Percentiles rank a stretch among this genome's conserved stretches.
These are phyloP conservation scores for Sebastes minor DNA, from an alignment of 2,797 vertebrate genomes.

Conservation along the genomic window DNA sequence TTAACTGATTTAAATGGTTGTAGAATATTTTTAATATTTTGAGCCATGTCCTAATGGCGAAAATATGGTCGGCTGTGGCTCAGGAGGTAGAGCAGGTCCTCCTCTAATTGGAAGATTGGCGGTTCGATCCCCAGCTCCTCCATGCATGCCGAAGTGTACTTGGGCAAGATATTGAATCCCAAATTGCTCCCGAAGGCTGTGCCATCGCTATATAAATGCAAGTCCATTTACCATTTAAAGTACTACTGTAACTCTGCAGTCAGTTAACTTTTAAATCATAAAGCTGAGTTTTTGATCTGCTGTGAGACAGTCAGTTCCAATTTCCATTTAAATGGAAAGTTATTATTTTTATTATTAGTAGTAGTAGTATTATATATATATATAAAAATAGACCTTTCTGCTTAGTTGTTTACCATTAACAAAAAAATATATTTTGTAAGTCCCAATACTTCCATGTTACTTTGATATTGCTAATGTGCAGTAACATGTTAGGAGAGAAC, in stretches of 20 bases:
- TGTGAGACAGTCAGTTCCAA: not conserved
- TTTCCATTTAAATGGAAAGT: not conserved
- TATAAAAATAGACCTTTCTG: not conserved
- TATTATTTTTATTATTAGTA: not conserved
- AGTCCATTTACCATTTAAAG: no score
- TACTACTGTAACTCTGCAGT: not conserved
- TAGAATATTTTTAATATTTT: no score
- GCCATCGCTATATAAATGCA: no score
- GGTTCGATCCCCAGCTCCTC: not conserved
- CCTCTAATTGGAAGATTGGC: not conserved
- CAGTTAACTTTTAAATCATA: not conserved
- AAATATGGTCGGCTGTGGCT: no score
- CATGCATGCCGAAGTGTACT: no score
- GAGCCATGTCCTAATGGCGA: rapidly evolving
- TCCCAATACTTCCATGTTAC: not conserved
- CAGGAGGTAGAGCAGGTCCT: no score
- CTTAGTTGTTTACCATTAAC: not conserved
- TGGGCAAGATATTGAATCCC: not conserved
- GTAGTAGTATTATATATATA: not conserved
- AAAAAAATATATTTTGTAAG: not conserved
- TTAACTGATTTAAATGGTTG: no score
- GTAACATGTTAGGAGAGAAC: not conserved
- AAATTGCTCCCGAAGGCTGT: not conserved
- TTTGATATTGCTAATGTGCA: not conserved
- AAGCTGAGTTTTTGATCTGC: not conserved